phyloP scores from a whole-genome alignment of 2,797 vertebrate species.

The Gymnothorax reevesii region DNA sequence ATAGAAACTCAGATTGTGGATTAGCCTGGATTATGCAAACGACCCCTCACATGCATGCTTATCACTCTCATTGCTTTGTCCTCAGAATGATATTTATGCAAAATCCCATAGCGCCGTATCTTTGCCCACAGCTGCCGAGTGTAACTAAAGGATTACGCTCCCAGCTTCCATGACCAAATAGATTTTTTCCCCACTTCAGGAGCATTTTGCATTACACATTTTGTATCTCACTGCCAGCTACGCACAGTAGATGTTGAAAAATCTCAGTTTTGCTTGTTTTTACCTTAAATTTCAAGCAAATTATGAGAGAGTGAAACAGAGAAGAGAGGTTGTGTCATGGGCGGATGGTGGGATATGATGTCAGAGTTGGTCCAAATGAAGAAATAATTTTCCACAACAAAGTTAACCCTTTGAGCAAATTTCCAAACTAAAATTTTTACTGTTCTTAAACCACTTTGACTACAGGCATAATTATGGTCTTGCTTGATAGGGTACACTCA shows the following conservation, averaged over 20 bases:
- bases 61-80: conserved; percentile 82
- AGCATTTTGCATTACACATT: conserved; percentile 72
- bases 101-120: conserved; percentile 83
- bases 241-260: conserved; percentile 65
- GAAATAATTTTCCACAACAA: too few species aligned
- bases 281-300: conserved; percentile 58
- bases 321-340: neutral
- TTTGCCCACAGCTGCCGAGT: conserved; percentile 91
- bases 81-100: conserved; percentile 78
- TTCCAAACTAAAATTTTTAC: too few species aligned
- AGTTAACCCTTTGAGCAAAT: too few species aligned
- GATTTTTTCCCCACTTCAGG: conserved; percentile 81
- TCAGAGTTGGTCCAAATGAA: neutral
- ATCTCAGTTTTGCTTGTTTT: conserved; percentile 66
- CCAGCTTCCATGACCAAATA: conserved; percentile 82
- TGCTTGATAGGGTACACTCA: too few species aligned
- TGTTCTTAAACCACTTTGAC: too few species aligned
- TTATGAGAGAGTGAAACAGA: conserved; percentile 26
- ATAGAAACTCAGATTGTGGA: conserved; percentile 70
- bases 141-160: conserved; percentile 91
- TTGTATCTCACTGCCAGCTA: conserved; percentile 75
- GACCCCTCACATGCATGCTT: conserved; percentile 71
- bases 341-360: neutral
- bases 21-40: conserved; percentile 79
- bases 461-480: too few species aligned